Evolutionary conservation across 2,888 invertebrate genomes (phyloP), one percentile per base, ranked within the genome.

Genomic region (Papilio gigon): DNA sequence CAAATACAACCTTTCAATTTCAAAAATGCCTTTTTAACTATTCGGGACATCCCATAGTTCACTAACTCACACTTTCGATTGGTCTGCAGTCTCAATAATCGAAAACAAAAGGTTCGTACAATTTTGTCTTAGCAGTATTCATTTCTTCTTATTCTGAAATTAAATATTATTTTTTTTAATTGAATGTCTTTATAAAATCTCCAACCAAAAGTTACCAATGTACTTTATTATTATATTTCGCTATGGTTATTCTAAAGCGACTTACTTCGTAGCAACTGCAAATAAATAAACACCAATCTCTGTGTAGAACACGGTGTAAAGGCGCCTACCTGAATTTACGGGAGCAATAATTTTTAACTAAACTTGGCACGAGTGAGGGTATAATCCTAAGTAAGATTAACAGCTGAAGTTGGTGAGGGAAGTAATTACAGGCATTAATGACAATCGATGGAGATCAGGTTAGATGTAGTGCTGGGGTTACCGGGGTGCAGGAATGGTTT

Each of bases 391-490:
- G 82, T 80, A 82, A 84, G 84, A 84, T 84, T 84, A 83, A 90
- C 86, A 85, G 83, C 80, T 77, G 58, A 77, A 80, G 80, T 78
- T 79, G 77, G 81, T 77, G 77, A 61, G 79, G 77, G 80, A 78
- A 81, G 88, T 89, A 89, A 89, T 90, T 90, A 90, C 87, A 76
- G 83, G 81, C 86, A 86, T 89, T 89, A 89, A 88, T 87, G 87
- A 84, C 88, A 86, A 85, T 87, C 86, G 86, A 87, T 87, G 82
- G 82, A 82, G 80, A 78, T 76, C 80, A 79, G 76, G 78, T 75
- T 81, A 85, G 87, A 89, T 87, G 88, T 87, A 87, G 83, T 84
- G 78, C 81, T 72, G 76, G 71, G 75, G 79, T 80, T 82, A 76
- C 71, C 70, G 70, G 67, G 75, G 74, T 35, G 58, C 37, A 1